Conservation (phyloP, 2,113 vertebrate species). For the Peromyscus polionotus region DNA sequence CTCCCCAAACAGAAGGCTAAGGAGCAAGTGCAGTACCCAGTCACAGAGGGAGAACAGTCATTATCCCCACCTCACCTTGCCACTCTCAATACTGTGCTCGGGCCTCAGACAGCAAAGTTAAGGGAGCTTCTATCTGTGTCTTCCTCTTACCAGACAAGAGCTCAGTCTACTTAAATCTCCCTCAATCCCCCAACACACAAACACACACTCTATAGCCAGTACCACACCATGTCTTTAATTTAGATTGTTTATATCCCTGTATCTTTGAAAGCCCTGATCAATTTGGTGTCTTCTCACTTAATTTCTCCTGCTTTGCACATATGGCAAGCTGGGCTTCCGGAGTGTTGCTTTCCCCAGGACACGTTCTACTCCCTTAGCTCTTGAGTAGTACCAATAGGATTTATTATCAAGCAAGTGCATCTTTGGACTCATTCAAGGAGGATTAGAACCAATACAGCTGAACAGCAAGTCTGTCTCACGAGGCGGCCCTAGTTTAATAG, state of each 20-base stretch:
- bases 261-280: slow-evolving; percentile 29
- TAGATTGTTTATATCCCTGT: background rate
- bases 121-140: no score
- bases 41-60: background rate
- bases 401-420: slow-evolving; percentile 30
- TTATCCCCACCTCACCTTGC: background rate
- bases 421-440: slow-evolving; percentile 48
- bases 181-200: background rate
- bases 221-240: background rate
- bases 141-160: background rate
- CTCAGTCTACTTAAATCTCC: background rate
- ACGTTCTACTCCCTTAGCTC: slow-evolving; percentile 44
- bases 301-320: slow-evolving; percentile 42
- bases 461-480: background rate
- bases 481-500: background rate
- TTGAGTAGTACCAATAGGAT: slow-evolving; percentile 44
- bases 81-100: background rate
- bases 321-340: slow-evolving; percentile 35
- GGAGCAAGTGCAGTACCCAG: background rate
- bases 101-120: background rate
- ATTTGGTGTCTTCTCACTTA: slow-evolving; percentile 26
- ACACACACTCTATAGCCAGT: background rate
- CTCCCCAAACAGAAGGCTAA: background rate
- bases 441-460: background rate
- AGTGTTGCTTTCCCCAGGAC: slow-evolving; percentile 29